Evolutionary conservation across 2,888 invertebrate genomes (phyloP).

Genomic region (Neria commutata): DNA sequence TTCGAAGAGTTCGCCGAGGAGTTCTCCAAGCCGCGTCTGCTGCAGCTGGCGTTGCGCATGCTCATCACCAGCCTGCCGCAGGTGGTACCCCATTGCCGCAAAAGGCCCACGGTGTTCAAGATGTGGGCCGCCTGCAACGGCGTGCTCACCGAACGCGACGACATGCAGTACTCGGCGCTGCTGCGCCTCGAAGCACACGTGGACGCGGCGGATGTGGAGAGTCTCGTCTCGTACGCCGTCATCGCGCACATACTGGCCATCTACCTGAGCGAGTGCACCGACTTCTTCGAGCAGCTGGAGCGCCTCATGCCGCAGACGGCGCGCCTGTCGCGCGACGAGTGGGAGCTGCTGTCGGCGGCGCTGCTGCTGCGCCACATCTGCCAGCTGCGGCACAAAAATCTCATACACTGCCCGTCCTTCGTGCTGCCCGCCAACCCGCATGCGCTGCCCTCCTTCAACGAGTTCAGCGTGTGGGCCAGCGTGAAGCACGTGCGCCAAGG

Average conservation of each 20-base stretch:
- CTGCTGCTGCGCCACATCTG: slow-evolving; percentile 42
- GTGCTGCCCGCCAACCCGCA: slow-evolving; percentile 46
- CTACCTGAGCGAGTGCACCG: slow-evolving; percentile 43
- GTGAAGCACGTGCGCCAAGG: slow-evolving; percentile 40
- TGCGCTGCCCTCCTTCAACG: slow-evolving; percentile 41
- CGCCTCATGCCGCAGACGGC: slow-evolving; percentile 41
- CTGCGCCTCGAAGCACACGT: slow-evolving; percentile 38
- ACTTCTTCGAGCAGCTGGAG: slow-evolving; percentile 43
- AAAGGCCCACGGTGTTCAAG: slow-evolving; percentile 43
- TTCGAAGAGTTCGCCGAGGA: slow-evolving; percentile 42
- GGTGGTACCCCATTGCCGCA: slow-evolving; percentile 42
- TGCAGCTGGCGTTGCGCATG: slow-evolving; percentile 44
- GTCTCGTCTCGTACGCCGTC: slow-evolving; percentile 38
- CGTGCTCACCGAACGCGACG: slow-evolving; percentile 38
- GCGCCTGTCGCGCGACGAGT: slow-evolving; percentile 41
- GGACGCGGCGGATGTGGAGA: slow-evolving; percentile 33
- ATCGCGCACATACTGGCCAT: slow-evolving; percentile 42
- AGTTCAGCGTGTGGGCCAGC: slow-evolving; percentile 41
- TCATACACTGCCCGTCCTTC: slow-evolving; percentile 44
- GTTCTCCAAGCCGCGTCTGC: slow-evolving; percentile 41
- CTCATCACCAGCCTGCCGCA: slow-evolving; percentile 44
- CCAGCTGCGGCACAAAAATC: slow-evolving; percentile 42
- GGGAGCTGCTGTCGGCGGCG: slow-evolving; percentile 43
- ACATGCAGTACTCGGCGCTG: slow-evolving; percentile 41
- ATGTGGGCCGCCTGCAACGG: slow-evolving; percentile 45